Conservation (phyloP, 2,113 vertebrate species). For the Ahaetulla prasina region DNA sequence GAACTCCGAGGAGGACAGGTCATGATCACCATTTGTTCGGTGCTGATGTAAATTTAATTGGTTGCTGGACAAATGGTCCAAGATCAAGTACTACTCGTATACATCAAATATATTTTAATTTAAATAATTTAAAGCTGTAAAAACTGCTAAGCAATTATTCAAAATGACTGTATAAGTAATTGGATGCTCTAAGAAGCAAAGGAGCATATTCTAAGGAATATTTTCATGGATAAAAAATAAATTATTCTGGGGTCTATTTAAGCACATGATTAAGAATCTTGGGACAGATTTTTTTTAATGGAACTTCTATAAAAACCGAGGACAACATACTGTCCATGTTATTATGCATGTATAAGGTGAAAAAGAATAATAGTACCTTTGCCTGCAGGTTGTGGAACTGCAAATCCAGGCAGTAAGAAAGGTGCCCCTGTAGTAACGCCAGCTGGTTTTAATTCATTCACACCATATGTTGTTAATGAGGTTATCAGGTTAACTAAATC, state of each 20-base stretch:
- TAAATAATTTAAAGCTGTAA: not conserved
- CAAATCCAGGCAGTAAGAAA: slow-evolving; percentile 91
- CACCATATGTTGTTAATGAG: slow-evolving; percentile 89
- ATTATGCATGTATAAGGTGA: not conserved
- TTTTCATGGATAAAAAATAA: not conserved
- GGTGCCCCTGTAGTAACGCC: slow-evolving; percentile 92
- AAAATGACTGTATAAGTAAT: not conserved
- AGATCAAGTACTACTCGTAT: not conserved
- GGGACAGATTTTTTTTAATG: not conserved
- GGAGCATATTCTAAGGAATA: not conserved
- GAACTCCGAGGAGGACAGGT: not conserved
- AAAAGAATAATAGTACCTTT: slow-evolving; percentile 76
- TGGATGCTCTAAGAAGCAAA: not conserved
- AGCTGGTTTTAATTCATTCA: slow-evolving; percentile 90
- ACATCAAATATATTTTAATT: not conserved
- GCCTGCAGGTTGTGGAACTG: slow-evolving; percentile 90
- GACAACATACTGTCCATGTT: not conserved
- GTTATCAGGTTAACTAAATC: slow-evolving; percentile 96
- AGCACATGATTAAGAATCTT: not conserved
- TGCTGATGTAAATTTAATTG: not conserved
- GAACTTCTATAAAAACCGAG: not conserved
- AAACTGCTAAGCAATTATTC: not conserved
- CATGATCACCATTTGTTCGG: not conserved
- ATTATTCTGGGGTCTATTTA: not conserved
- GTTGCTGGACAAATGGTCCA: not conserved